Evolutionary conservation across 2,888 invertebrate species (phyloP).

Genomic region (Dendrolimus houi): DNA sequence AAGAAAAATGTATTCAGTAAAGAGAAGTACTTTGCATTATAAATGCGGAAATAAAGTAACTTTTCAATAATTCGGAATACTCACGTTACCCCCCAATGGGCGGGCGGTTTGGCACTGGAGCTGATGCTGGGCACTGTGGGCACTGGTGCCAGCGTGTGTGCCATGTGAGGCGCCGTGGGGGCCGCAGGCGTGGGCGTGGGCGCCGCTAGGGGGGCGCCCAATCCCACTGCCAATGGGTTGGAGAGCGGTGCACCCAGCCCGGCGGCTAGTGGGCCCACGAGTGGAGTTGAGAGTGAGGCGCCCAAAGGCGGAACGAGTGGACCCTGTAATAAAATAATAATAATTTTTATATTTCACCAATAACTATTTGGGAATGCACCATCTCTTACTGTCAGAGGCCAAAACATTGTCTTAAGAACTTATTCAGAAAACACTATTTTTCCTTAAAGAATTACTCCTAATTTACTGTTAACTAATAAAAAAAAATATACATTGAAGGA

Average conservation of each 20-base stretch:
- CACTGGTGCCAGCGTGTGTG: conserved; percentile 69
- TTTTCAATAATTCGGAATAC: conserved; percentile 24
- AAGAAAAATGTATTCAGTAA: too few relatives aligned
- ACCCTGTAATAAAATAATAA: conserved; percentile 15
- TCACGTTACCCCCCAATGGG: conserved; percentile 74
- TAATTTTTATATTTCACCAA: too few relatives aligned
- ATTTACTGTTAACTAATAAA: too few relatives aligned
- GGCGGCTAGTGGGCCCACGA: conserved; percentile 56
- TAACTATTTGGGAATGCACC: too few relatives aligned
- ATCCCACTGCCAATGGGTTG: conserved; percentile 35
- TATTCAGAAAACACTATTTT: too few relatives aligned
- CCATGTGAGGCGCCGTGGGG: conserved; percentile 55
- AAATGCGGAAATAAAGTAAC: background rate
- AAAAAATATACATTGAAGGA: too few relatives aligned
- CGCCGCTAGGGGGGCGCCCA: conserved; percentile 62
- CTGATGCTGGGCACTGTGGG: conserved; percentile 70
- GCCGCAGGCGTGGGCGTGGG: conserved; percentile 63
- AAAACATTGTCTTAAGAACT: too few relatives aligned
- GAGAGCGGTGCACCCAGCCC: conserved; percentile 54
- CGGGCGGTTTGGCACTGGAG: conserved; percentile 65
- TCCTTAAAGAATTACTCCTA: too few relatives aligned
- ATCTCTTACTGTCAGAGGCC: too few relatives aligned
- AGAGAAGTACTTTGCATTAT: too few relatives aligned
- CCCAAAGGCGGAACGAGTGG: conserved; percentile 13
- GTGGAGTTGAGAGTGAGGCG: conserved; percentile 27